Base-by-base conservation (phyloP, 2,113 vertebrate genomes). In the Scatophagus argus region DNA sequence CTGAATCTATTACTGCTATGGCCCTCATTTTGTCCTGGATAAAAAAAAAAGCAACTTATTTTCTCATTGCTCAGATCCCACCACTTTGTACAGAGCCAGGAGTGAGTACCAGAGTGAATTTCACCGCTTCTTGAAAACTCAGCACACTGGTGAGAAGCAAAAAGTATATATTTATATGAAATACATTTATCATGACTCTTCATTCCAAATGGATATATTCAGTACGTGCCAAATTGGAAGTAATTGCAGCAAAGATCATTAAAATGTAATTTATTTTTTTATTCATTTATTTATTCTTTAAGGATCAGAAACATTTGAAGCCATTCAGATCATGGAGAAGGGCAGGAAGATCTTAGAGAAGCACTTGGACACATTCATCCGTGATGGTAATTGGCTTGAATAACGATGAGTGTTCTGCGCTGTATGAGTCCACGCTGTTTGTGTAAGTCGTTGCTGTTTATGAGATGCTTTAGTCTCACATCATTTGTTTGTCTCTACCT, bases 31-130 rank as follows among this genome's bases (percentile, higher is more conserved):
- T 29, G 11, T 32, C 27, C 34, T 59, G 19, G 16, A 49, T 19
- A 13, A 21, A 54, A 44, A 7, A 49, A 21, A 31, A 32, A 19
- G 19, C 32, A 16, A 49, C 8, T 62, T 55, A 17, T 74, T 62
- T 60, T 74, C 41, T 38, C 56, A 8, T 32, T 66, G 6, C 25
- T 59, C 66, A 94, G 94, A 94, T 84, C 74, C 81, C 21, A 94
- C 91, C 36, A 94, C 90, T 14, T 64, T 95, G 39, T 95, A 94
- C 76, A 89, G 88, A 84, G 92, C 66, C 54, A 85, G 78, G 59
- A 94, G 93, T 6, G 93, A 94, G 83, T 95, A 94, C 82, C 81
- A 92, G 71, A 94, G 72, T 82, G 93, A 94, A 85, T 93, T 94
- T 60, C 21, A 87, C 5, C 60, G 36, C 31, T 86, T 85, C 63